These are phyloP conservation scores for Rhinatrema bivittatum DNA, from an alignment of 2,797 vertebrate species.

Conservation along the genomic window DNA sequence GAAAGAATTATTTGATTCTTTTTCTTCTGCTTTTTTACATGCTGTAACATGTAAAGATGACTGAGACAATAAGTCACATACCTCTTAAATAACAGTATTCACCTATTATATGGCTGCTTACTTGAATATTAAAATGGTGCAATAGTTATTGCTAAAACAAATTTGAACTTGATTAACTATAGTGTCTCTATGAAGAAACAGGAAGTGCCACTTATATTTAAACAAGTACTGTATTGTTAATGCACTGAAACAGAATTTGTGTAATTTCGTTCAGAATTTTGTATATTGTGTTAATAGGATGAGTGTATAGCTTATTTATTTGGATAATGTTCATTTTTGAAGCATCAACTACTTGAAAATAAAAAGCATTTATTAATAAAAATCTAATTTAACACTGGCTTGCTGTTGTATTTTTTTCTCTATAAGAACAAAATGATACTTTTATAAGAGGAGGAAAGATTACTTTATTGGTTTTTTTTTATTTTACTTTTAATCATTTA, in stretches of 20 bases:
- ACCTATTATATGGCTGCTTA: background rate
- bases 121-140: fast-evolving
- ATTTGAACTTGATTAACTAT: background rate
- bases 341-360: too few species aligned
- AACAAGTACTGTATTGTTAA: background rate
- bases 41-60: background rate
- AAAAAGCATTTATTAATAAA: too few species aligned
- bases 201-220: background rate
- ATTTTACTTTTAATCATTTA: too few species aligned
- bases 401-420: too few species aligned
- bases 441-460: too few species aligned
- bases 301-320: constrained; percentile 9
- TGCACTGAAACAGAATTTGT: background rate
- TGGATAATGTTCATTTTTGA: too few species aligned
- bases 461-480: too few species aligned
- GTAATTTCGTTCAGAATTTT: background rate
- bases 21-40: background rate
- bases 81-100: background rate
- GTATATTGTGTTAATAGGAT: background rate
- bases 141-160: background rate
- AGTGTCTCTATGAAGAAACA: background rate
- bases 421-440: too few species aligned
- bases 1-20: background rate
- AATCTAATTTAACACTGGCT: too few species aligned
- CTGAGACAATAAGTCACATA: background rate